Percentiles rank a stretch among this genome's conserved stretches.
Evolutionary conservation across 2,888 invertebrate species (phyloP).

Genomic region (Peribatodes rhomboidaria): DNA sequence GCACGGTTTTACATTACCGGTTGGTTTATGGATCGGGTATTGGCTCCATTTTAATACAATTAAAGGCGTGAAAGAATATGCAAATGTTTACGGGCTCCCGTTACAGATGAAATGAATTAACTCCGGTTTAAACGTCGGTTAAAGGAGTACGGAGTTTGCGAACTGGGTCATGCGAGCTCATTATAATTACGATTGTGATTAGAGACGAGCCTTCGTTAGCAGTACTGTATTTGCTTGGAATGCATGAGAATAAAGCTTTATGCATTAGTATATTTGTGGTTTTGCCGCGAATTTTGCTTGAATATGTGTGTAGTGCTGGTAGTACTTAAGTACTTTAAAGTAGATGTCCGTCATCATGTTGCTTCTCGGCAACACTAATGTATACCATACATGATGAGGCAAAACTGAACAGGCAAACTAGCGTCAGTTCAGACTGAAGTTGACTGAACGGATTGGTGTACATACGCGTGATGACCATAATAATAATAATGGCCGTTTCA

Average conservation of each 20-base stretch:
- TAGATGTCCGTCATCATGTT: too few species aligned
- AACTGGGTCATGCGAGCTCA: conserved; percentile 13
- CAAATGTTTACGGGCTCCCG: conserved; percentile 30
- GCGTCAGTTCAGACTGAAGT: too few species aligned
- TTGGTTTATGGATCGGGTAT: conserved; percentile 28
- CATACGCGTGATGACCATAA: too few species aligned
- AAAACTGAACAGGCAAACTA: too few species aligned
- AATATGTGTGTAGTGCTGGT: too few species aligned
- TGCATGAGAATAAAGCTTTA: conserved; percentile 3
- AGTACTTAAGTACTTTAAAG: too few species aligned
- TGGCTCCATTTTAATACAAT: conserved; percentile 34
- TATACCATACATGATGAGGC: too few species aligned
- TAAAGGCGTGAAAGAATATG: conserved; percentile 33
- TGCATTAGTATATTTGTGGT: background rate
- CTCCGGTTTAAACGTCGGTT: background rate
- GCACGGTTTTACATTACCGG: conserved; percentile 42
- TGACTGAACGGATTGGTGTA: too few species aligned
- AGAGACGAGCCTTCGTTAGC: conserved; percentile 5
- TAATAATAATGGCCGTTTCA: too few species aligned
- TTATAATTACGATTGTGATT: conserved; percentile 15
- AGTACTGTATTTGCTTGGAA: background rate
- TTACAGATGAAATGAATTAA: conserved; percentile 20
- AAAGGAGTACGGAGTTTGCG: background rate
- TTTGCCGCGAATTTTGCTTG: background rate
- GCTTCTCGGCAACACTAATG: too few species aligned